phyloP scores from a whole-genome alignment of 1,140 invertebrate genomes.

The Nephila pilipes region DNA sequence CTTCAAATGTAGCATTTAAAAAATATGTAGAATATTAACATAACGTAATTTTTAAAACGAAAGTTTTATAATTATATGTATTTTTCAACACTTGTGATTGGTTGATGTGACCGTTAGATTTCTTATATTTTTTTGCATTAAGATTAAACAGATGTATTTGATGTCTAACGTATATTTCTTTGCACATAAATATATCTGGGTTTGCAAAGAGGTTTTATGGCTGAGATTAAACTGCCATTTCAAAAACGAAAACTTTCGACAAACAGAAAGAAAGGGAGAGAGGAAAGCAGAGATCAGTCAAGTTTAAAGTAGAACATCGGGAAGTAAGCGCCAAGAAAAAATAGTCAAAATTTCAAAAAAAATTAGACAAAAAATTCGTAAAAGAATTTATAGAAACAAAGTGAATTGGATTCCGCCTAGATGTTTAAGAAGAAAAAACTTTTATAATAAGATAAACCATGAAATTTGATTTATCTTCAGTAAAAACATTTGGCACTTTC shows the following conservation, averaged over 20 bases:
- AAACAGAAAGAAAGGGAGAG: not conserved
- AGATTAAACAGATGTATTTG: not conserved
- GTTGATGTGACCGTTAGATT: not conserved
- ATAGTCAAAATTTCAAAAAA: too few relatives aligned
- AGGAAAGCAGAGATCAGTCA: not conserved
- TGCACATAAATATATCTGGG: not conserved
- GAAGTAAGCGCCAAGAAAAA: not conserved
- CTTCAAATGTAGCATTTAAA: too few relatives aligned
- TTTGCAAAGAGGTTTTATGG: not conserved
- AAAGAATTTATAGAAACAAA: not conserved
- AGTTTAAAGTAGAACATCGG: not conserved
- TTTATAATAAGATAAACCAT: not conserved
- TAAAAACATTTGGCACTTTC: not conserved
- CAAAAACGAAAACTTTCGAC: not conserved
- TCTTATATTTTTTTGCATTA: not conserved
- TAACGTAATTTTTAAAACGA: too few relatives aligned
- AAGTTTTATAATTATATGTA: too few relatives aligned
- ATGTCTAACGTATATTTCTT: not conserved
- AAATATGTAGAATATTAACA: too few relatives aligned
- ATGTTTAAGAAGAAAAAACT: constrained; percentile 12
- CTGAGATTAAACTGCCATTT: not conserved
- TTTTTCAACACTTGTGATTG: too few relatives aligned
- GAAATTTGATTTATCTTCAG: constrained; percentile 7
- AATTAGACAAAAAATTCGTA: not conserved
- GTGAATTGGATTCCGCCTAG: not conserved